phyloP scores from a whole-genome alignment of 2,113 vertebrate genomes.

The Recurvirostra avosetta region DNA sequence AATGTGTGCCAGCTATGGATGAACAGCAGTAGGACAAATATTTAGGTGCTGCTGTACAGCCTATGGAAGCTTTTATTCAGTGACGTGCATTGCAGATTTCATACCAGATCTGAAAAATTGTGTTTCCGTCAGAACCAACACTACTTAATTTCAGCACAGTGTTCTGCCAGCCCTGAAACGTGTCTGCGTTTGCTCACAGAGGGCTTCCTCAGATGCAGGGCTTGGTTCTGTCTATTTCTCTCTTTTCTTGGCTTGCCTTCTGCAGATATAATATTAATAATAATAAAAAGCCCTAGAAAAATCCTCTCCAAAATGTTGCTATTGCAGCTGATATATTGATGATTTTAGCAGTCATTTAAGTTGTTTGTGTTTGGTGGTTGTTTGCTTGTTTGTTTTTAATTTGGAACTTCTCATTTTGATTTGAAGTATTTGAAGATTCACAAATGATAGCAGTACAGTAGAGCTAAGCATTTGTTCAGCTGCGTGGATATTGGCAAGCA shows the following conservation, averaged over 20 bases:
- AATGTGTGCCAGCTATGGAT: slow-evolving; percentile 13
- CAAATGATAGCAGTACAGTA: not conserved
- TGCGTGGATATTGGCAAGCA: not conserved
- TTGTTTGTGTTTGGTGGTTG: not conserved
- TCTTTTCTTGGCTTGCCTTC: slow-evolving; percentile 16
- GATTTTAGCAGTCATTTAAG: not conserved
- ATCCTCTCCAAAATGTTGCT: not conserved
- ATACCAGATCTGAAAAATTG: not conserved
- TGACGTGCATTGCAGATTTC: not conserved
- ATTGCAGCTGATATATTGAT: not conserved
- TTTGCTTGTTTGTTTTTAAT: not conserved
- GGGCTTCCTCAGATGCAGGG: not conserved
- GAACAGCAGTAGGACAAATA: slow-evolving; percentile 40
- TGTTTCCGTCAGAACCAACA: not conserved
- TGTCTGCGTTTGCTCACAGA: not conserved
- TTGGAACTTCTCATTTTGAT: not conserved
- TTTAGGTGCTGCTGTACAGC: slow-evolving; percentile 33
- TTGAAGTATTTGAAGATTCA: not conserved
- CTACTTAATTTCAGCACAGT: not conserved
- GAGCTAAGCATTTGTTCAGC: not conserved
- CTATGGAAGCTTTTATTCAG: slow-evolving; percentile 24
- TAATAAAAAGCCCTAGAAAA: not conserved
- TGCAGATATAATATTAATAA: not conserved
- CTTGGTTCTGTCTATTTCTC: not conserved
- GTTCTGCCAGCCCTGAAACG: slow-evolving; percentile 12